phyloP scores from a whole-genome alignment of 2,888 invertebrate genomes.

The Chromoteleia sp. region DNA sequence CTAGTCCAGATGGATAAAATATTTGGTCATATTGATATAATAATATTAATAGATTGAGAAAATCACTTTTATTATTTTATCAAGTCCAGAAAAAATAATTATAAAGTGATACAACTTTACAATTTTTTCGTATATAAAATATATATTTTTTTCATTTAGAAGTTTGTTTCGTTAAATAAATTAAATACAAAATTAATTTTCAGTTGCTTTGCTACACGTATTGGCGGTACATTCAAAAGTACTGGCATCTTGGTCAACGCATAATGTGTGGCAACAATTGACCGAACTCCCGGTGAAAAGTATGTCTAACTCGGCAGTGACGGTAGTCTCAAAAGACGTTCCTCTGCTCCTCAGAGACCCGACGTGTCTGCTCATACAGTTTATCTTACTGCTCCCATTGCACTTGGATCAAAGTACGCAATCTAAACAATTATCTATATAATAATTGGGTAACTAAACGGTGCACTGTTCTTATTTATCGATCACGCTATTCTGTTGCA shows the following conservation, averaged over 20 bases:
- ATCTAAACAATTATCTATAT: no score
- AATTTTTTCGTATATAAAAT: no score
- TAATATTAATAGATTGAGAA: not conserved
- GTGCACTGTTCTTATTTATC: no score
- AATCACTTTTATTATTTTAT: slow-evolving; percentile 14
- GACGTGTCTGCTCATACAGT: slow-evolving; percentile 93
- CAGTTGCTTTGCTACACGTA: slow-evolving; percentile 95
- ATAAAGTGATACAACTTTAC: no score
- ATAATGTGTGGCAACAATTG: slow-evolving; percentile 87
- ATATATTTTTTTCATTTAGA: no score
- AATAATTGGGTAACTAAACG: no score
- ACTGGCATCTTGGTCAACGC: slow-evolving; percentile 87
- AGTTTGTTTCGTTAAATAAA: not conserved
- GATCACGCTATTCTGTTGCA: slow-evolving; percentile 85
- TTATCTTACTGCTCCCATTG: slow-evolving; percentile 93
- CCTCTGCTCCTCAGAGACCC: slow-evolving; percentile 95
- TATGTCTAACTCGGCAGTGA: slow-evolving; percentile 80
- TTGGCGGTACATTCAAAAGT: slow-evolving; percentile 94
- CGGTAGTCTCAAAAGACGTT: slow-evolving; percentile 87
- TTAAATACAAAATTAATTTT: slow-evolving; percentile 74
- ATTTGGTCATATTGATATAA: no score
- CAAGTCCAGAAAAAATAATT: no score
- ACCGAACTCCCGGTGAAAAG: slow-evolving; percentile 81
- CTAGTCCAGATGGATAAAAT: no score
- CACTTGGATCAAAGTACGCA: slow-evolving; percentile 94